A percentile compares a stretch with the other conserved stretches of the same genome.
These are phyloP conservation scores for Tetanocera ferruginea DNA, from an alignment of 2,888 invertebrate species.

Conservation along the genomic window DNA sequence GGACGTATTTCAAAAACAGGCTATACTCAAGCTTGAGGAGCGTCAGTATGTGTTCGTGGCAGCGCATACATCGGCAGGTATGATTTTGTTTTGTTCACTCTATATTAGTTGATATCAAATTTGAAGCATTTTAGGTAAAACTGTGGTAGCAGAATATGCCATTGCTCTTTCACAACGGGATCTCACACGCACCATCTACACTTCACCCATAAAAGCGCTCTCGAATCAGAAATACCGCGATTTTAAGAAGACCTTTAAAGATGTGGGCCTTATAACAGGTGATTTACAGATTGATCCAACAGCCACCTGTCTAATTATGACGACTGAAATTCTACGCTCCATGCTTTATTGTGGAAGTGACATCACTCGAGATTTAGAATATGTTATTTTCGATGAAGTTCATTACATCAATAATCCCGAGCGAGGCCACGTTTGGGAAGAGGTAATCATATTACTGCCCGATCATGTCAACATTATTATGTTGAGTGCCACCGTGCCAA, in stretches of 20 bases:
- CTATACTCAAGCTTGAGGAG: constrained; percentile 93
- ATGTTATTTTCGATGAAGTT: constrained; percentile 99
- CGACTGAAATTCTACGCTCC: constrained; percentile 96
- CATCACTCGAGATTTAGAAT: constrained; percentile 95
- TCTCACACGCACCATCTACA: constrained; percentile 94
- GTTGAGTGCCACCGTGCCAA: constrained; percentile 98
- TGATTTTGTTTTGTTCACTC: background rate
- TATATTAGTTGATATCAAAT: background rate
- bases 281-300: constrained; percentile 96
- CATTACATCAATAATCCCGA: constrained; percentile 98
- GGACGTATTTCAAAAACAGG: constrained; percentile 97
- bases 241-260: constrained; percentile 91
- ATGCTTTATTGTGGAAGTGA: constrained; percentile 97
- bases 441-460: constrained; percentile 95
- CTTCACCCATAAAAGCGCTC: constrained; percentile 98
- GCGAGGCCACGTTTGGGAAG: constrained; percentile 99
- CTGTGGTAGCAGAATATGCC: constrained; percentile 99
- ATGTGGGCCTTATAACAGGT: constrained; percentile 94
- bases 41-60: constrained; percentile 98
- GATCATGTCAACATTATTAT: constrained; percentile 96
- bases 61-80: constrained; percentile 95
- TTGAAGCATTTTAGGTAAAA: constrained; percentile 75
- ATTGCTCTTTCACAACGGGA: constrained; percentile 95
- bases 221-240: constrained; percentile 99
- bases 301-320: constrained; percentile 98